Base-by-base conservation (phyloP, 2,797 vertebrate genomes). In the Syngnathus rostellatus region DNA sequence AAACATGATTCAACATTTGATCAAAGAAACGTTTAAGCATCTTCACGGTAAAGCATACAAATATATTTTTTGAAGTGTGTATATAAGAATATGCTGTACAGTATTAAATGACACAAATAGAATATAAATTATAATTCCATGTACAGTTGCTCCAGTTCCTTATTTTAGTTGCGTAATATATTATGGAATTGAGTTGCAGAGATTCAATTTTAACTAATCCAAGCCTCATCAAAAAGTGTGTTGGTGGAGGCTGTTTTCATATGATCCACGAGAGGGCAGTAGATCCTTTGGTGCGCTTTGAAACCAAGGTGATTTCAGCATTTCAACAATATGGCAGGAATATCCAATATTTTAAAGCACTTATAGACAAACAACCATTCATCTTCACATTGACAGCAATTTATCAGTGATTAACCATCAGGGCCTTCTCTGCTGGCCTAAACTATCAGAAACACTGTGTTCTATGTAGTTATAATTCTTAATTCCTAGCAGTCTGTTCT, bases 231-330 rank as follows among this genome's bases (percentile, higher is more conserved):
- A 48, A 54, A 60, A 50, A 0, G 61, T 67, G 67, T 77, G 67
- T 72, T 59, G 63, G 64, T 31, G 9, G 6, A 43, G 38, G 39
- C 55, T 53, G 43, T 23, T 43, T 17, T 5, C 9, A 17, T 19
- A 25, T 39, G 0, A 11, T 55, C 81, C 84, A 82, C 67, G 67
- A 81, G 82, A 74, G 70, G 81, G 82, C 82, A 80, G 68, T 37
- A 73, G 72, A 31, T 69, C 57, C 63, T 68, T 64, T 71, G 66
- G 25, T 73, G 53, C 70, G 46, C 57, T 21, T 38, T 46, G 12
- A 53, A 43, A 60, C 3, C 67, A 66, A 48, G 41, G 11, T 68
- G 14, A 25, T 58, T 71, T 67, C 21, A 54, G 23, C 6, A 12
- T 54, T 57, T 16, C 12, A 8, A 3, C 31, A 38, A 23, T 21